phyloP scores from a whole-genome alignment of 1,140 invertebrate genomes.

The Zeugodacus cucurbitae region DNA sequence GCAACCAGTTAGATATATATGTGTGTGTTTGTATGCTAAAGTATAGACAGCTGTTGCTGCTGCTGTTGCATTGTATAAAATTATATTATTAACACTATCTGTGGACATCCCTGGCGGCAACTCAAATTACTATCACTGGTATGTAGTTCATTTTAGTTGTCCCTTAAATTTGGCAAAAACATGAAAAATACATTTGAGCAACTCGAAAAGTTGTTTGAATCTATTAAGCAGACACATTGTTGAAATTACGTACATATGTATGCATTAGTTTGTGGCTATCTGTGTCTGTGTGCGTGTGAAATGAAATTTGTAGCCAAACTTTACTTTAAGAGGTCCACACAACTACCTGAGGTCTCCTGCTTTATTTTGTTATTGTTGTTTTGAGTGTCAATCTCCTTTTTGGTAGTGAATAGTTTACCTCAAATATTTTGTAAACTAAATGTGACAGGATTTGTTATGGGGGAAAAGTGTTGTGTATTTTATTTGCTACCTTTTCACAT shows the following conservation, averaged over 20 bases:
- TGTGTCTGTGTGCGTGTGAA: neutral
- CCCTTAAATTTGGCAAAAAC: neutral
- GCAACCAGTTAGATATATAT: neutral
- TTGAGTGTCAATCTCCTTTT: neutral
- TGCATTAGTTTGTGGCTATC: neutral
- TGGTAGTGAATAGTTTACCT: neutral
- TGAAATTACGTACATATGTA: neutral
- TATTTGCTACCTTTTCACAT: no score
- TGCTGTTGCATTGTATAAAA: neutral
- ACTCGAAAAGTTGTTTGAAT: conserved; percentile 1
- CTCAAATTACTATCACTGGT: conserved; percentile 1
- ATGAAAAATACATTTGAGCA: conserved; percentile 21
- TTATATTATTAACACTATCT: conserved; percentile 6
- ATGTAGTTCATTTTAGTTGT: neutral
- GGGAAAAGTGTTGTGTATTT: no score
- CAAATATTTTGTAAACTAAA: neutral
- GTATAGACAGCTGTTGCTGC: neutral
- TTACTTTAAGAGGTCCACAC: neutral
- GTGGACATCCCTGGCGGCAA: neutral
- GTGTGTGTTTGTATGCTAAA: neutral
- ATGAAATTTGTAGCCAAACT: neutral
- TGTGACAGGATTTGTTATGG: no score
- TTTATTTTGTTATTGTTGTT: neutral
- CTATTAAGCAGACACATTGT: neutral
- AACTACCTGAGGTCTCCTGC: neutral